phyloP scores from a whole-genome alignment of 1,140 invertebrate species.

The Littorina saxatilis region DNA sequence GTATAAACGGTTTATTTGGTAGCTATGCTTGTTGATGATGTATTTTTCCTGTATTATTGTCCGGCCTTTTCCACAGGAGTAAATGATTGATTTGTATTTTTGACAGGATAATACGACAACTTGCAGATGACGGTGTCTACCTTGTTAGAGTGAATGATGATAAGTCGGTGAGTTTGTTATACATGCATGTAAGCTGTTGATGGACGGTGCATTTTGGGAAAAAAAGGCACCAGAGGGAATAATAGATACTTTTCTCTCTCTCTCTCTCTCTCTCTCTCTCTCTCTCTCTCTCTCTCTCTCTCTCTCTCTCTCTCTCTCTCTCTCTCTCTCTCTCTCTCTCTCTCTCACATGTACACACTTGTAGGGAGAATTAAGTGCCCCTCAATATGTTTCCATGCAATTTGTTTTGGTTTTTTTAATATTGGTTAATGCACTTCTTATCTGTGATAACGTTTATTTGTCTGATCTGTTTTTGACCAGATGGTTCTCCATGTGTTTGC shows the following conservation, averaged over 20 bases:
- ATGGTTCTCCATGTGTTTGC: constrained; percentile 26
- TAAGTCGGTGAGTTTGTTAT: neutral
- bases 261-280: neutral
- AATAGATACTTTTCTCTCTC: neutral
- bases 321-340: neutral
- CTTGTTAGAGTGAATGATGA: constrained; percentile 20
- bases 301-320: no score
- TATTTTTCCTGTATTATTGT: neutral
- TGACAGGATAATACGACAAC: constrained; percentile 13
- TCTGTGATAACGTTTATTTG: no score
- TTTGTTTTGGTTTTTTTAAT: no score
- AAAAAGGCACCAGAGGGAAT: neutral
- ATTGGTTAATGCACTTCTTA: no score
- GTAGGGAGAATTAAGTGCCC: no score
- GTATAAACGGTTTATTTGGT: no score
- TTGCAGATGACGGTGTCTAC: constrained; percentile 16
- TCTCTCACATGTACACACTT: neutral
- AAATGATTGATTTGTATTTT: neutral
- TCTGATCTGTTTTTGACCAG: neutral
- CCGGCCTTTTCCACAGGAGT: neutral
- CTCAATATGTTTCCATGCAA: no score
- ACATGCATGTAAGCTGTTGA: neutral
- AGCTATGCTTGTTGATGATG: no score
- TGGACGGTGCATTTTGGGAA: neutral
- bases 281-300: neutral